phyloP scores from a whole-genome alignment of 2,113 vertebrate species.

The Centropristis striata region DNA sequence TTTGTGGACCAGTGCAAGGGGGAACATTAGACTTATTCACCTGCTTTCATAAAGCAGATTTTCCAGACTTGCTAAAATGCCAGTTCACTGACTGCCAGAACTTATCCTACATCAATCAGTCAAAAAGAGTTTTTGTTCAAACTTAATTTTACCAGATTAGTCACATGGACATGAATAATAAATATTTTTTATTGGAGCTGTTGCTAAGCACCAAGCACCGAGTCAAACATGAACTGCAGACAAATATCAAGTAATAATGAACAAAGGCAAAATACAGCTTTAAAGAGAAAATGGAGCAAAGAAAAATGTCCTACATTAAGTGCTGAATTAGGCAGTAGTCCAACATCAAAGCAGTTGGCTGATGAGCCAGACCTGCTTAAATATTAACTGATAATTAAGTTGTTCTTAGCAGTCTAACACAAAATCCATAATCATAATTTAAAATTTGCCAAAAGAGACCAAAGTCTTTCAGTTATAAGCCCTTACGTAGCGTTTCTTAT shows the following conservation, averaged over 20 bases:
- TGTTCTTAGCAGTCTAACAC: not conserved
- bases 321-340: slow-evolving; percentile 1
- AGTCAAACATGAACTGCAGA: not conserved
- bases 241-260: not conserved
- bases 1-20: not conserved
- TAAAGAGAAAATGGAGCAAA: not conserved
- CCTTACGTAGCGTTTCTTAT: not conserved
- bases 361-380: not conserved
- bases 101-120: not conserved
- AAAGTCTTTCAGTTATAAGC: not conserved
- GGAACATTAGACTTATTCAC: slow-evolving; percentile 20
- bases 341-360: slow-evolving; percentile 13
- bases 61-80: not conserved
- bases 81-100: not conserved
- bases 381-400: not conserved
- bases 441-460: not conserved
- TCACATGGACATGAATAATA: not conserved
- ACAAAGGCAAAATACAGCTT: not conserved
- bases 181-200: not conserved
- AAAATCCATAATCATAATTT: not conserved
- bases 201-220: not conserved
- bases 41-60: not conserved
- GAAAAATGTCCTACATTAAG: not conserved
- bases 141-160: not conserved
- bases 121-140: not conserved